phyloP scores from a whole-genome alignment of 1,140 invertebrate species.

The Agrilus planipennis region DNA sequence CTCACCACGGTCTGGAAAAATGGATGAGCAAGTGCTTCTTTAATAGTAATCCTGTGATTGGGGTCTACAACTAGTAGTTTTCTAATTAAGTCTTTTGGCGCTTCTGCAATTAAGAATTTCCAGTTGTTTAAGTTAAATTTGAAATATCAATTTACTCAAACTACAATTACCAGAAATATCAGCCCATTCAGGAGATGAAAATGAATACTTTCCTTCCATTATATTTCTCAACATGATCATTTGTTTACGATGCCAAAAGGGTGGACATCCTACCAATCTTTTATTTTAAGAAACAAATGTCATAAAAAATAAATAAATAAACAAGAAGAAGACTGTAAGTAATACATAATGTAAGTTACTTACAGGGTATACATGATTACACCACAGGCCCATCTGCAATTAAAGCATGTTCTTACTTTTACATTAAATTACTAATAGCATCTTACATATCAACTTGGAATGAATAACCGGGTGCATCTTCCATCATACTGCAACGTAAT shows the following conservation, averaged over 20 bases:
- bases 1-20: conserved; percentile 90
- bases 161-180: conserved; percentile 72
- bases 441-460: conserved; percentile 73
- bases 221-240: conserved; percentile 98
- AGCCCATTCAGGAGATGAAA: conserved; percentile 92
- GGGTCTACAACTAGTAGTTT: conserved; percentile 85
- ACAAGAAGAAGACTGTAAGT: not conserved
- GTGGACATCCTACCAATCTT: conserved; percentile 91
- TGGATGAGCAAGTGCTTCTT: conserved; percentile 76
- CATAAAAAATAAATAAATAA: conserved; percentile 8
- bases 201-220: conserved; percentile 96
- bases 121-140: too few relatives aligned
- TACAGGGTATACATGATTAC: conserved; percentile 97
- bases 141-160: conserved; percentile 3
- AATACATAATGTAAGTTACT: conserved; percentile 35
- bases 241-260: conserved; percentile 99
- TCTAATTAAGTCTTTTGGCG: conserved; percentile 82
- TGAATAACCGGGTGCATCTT: conserved; percentile 70
- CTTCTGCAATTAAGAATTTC: conserved; percentile 53
- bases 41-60: conserved; percentile 66
- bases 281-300: conserved; percentile 19
- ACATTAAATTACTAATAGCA: conserved; percentile 7
- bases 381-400: conserved; percentile 91
- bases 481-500: conserved; percentile 92
- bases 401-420: conserved; percentile 16